Base-by-base conservation (phyloP, 2,113 vertebrate species). In the Ptilorrhoa leucosticta region DNA sequence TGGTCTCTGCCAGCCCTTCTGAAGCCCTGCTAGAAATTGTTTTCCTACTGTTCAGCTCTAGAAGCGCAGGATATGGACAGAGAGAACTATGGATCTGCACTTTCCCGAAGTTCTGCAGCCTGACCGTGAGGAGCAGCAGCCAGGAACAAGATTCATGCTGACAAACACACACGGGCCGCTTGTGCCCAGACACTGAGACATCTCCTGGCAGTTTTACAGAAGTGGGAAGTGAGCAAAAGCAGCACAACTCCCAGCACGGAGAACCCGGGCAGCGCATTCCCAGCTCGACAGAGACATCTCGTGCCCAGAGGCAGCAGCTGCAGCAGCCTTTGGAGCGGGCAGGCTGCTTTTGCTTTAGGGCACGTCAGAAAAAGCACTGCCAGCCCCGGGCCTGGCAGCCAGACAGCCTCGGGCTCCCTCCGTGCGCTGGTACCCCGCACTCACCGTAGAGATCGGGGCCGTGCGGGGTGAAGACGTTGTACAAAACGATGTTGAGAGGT, bases 371-470 rank as follows among this genome's bases (percentile, higher is more conserved):
- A 60, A 45, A 72, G 13, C 21, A 22, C 2, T 7, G 70, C 26
- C 40, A 60, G 10, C 0, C 39, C 3, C 10, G 65, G 60, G 23
- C 31, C 73, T 0, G 2, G 57, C 1, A 35, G 35, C 23, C 66
- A 16, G 37, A 20, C 51, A 53, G 33, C 4, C 28, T 6, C 33
- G 26, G 21, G 31, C 31, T 65, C 23, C 57, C 22, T 20, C 42
- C 30, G 37, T 15, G 18, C 13, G 51, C 39, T 15, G 28, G 42
- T 4, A 13, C 4, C 51, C 66, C 50, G 20, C 57, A 90, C 98
- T 97, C 98, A 99, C 99, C 99, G 40, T 99, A 99, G 33, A 99
- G 98, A 95, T 99, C 99, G 5, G 99, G 99, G 73, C 99, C 99
- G 33, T 99, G 99, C 53, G 98, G 96, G 44, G 99, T 99, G 94